These are phyloP conservation scores for Diachrysia chrysitis DNA, from an alignment of 2,888 invertebrate species.

Conservation along the genomic window DNA sequence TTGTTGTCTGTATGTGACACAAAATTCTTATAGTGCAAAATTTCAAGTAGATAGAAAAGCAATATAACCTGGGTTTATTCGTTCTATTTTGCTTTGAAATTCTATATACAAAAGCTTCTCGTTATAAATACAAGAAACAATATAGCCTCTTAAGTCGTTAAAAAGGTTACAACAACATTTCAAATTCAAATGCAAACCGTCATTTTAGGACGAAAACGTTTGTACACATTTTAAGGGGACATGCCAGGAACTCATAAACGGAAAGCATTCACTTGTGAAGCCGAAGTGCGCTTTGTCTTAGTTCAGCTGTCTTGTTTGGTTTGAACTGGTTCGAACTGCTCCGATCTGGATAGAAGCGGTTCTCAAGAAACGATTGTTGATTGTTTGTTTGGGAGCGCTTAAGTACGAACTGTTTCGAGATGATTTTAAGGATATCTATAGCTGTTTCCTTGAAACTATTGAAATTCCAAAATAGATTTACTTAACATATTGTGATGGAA, in stretches of 20 bases:
- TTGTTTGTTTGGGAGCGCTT: constrained; percentile 30
- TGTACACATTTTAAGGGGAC: constrained; percentile 15
- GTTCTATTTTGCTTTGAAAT: background rate
- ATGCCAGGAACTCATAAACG: constrained; percentile 36
- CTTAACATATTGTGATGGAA: no score
- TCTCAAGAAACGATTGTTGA: constrained; percentile 43
- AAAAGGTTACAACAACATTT: background rate
- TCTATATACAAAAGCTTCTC: background rate
- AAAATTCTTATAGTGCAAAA: background rate
- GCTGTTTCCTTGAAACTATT: background rate
- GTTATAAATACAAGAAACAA: background rate
- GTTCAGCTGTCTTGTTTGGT: constrained; percentile 37
- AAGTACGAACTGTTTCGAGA: constrained; percentile 22
- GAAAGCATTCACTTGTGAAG: constrained; percentile 38
- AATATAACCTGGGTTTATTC: no score
- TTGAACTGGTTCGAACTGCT: constrained; percentile 36
- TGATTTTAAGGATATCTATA: constrained; percentile 7
- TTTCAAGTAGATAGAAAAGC: no score
- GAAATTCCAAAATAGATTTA: background rate
- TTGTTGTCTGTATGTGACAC: background rate
- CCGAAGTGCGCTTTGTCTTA: constrained; percentile 43
- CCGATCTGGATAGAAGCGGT: constrained; percentile 31
- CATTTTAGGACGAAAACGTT: constrained; percentile 1
- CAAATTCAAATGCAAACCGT: background rate
- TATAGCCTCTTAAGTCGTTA: background rate